phyloP scores from a whole-genome alignment of 2,888 invertebrate genomes.

The Alloscopus bannaensis region DNA sequence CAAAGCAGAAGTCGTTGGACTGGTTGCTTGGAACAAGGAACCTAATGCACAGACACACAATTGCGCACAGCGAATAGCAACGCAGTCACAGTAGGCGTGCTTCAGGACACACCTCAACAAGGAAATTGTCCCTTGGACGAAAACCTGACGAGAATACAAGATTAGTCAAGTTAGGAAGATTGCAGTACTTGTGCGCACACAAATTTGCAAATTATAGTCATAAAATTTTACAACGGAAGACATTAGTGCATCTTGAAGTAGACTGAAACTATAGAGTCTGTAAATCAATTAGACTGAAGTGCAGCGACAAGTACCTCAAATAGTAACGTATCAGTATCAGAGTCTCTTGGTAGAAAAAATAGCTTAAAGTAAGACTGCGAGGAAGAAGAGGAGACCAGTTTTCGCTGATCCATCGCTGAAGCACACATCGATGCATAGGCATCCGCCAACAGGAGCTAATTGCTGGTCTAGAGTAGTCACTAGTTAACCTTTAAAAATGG shows the following conservation, averaged over 20 bases:
- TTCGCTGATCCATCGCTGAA: constrained; percentile 12
- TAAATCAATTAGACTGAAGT: constrained; percentile 39
- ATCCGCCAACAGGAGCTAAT: neutral
- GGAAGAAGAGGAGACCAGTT: constrained; percentile 35
- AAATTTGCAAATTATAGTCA: constrained; percentile 8
- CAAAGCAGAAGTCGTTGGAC: constrained; percentile 22
- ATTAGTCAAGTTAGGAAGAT: too few species aligned
- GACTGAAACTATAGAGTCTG: constrained; percentile 18
- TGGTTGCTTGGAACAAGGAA: constrained; percentile 29
- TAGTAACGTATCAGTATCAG: too few species aligned
- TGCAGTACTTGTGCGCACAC: neutral
- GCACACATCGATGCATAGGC: neutral
- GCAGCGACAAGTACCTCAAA: neutral
- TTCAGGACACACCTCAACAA: constrained; percentile 48
- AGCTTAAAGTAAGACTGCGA: constrained; percentile 1
- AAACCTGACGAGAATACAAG: constrained; percentile 37
- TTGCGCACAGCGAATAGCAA: constrained; percentile 28
- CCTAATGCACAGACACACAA: constrained; percentile 2
- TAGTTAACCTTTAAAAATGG: constrained; percentile 37
- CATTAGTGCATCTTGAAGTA: constrained; percentile 28
- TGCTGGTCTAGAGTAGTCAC: constrained; percentile 5
- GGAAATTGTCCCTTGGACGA: constrained; percentile 50
- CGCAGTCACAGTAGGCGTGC: constrained; percentile 31
- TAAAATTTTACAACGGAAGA: constrained; percentile 21
- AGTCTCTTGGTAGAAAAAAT: too few species aligned